Evolutionary conservation across 2,113 vertebrate species (phyloP), one percentile per base, ranked within the genome.

Genomic region (Scomber colias): DNA sequence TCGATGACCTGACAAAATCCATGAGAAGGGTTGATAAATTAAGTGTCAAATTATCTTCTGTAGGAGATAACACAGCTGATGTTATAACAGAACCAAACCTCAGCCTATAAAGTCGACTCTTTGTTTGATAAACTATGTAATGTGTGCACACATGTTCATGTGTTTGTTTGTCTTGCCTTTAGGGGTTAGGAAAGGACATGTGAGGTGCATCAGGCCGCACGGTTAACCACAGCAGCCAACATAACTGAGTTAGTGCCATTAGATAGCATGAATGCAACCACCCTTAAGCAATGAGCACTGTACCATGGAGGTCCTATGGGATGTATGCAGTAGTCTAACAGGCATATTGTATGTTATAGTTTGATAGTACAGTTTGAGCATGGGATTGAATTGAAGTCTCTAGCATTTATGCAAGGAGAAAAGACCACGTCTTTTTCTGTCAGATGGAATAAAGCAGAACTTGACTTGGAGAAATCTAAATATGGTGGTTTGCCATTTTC

Each of bases 401-500:
- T 40, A 64, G 51, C 63, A 70, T 82, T 90, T 75, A 90, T 88
- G 74, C 68, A 71, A 75, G 78, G 55, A 73, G 86, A 90, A 88
- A 90, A 85, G 84, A 79, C 46, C 65, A 76, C n/a, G 61, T 81
- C 74, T 83, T 83, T 71, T 63, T 83, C 85, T 77, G 85, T 90
- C 80, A 79, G 60, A 87, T 35, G 59, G 48, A 85, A 91, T 84
- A 68, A 84, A 87, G 75, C 69, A 31, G 72, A 90, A 84, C 65
- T 87, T 70, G 75, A 90, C 88, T 90, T 73, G 78, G 68, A 87
- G 51, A 72, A 83, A 83, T 87, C 91, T 86, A 91, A 92, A 92
- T 90, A 89, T 86, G 92, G 90, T 82, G 71, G 81, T 89, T 90
- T 90, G 88, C 89, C 88, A 93, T 92, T 92, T 94, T 76, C 51